phyloP scores from a whole-genome alignment of 1,140 invertebrate genomes.

The Heliothis virescens region DNA sequence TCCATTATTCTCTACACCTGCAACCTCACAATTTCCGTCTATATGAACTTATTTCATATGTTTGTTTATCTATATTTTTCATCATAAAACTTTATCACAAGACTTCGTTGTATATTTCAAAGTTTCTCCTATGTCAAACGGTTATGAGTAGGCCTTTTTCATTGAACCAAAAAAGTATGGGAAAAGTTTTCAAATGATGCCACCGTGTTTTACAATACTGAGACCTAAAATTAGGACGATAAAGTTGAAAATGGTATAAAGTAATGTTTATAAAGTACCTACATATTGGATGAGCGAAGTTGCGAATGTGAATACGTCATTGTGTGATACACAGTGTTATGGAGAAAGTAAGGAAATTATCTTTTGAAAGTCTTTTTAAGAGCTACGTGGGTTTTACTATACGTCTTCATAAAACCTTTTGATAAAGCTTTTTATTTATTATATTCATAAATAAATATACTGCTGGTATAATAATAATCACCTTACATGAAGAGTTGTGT shows the following conservation, averaged over 20 bases:
- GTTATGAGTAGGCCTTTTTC: slow-evolving; percentile 17
- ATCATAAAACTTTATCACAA: slow-evolving; percentile 29
- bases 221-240: background rate
- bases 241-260: background rate
- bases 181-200: slow-evolving; percentile 14
- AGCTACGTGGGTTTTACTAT: background rate
- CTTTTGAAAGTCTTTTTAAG: slow-evolving; percentile 7
- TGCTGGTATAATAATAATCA: too few relatives aligned
- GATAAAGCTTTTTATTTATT: too few relatives aligned
- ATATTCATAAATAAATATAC: too few relatives aligned
- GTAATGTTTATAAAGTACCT: slow-evolving; percentile 20
- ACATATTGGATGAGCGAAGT: slow-evolving; percentile 20
- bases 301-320: slow-evolving; percentile 34
- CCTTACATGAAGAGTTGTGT: too few relatives aligned
- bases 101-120: slow-evolving; percentile 15
- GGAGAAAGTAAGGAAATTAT: slow-evolving; percentile 21
- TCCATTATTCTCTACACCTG: too few relatives aligned
- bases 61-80: slow-evolving; percentile 30
- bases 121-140: slow-evolving; percentile 21
- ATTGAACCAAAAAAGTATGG: slow-evolving; percentile 28
- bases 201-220: background rate
- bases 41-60: background rate
- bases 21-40: too few relatives aligned
- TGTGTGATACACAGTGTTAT: slow-evolving; percentile 28
- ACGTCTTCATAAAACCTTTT: background rate